A percentile compares a stretch with the other conserved stretches of the same genome.
Evolutionary conservation across 2,797 vertebrate genomes (phyloP).

Genomic region (Tenualosa ilisha): DNA sequence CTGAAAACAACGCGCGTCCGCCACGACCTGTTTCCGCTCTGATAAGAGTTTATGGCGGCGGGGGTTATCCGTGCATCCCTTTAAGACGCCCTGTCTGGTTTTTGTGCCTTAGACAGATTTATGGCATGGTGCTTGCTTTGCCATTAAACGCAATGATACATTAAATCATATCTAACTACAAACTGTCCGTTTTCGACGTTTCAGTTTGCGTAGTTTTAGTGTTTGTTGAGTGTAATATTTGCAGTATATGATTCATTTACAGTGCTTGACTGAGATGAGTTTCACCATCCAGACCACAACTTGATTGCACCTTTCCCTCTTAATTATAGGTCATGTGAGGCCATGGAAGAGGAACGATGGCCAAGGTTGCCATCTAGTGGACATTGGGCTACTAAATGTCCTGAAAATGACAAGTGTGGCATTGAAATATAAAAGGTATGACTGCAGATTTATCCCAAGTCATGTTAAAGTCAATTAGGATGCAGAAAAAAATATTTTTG

Average conservation of each 20-base stretch:
- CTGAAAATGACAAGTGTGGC: no score
- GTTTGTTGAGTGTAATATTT: neutral
- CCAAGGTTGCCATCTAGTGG: neutral
- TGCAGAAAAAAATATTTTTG: neutral
- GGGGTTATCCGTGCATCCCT: constrained; percentile 4
- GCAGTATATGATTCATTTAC: neutral
- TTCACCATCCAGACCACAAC: neutral
- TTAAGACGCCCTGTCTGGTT: neutral
- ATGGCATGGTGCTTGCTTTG: neutral
- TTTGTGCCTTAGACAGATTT: constrained; percentile 9
- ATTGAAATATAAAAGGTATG: no score
- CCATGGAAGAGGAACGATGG: neutral
- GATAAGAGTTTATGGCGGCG: constrained; percentile 12
- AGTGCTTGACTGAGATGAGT: neutral
- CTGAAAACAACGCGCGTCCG: neutral
- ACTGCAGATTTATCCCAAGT: neutral
- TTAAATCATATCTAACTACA: no score
- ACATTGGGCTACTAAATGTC: neutral
- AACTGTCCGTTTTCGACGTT: neutral
- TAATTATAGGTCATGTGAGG: neutral
- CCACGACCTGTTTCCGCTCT: constrained; percentile 18
- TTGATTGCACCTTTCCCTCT: neutral
- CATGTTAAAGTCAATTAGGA: neutral
- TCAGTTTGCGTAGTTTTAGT: neutral
- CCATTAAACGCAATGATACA: neutral